Evolutionary conservation across 2,797 vertebrate genomes (phyloP), one percentile per base, ranked within the genome.

Genomic region (Karalla daura): DNA sequence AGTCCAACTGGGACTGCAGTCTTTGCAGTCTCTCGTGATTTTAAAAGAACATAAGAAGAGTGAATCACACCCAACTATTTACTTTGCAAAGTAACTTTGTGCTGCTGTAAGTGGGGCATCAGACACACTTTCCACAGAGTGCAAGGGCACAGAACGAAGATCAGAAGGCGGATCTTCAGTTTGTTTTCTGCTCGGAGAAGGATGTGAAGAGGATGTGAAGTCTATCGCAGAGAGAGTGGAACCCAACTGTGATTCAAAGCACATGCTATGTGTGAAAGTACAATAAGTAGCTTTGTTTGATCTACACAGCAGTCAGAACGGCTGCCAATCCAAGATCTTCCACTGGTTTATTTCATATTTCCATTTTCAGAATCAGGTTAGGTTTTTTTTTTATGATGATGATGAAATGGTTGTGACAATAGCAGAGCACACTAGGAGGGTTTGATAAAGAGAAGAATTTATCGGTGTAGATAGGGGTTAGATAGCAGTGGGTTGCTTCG

Each of bases 161-260:
- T 14, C 10, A 25, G 32, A 62, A 23, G 53, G 41, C 21, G 43
- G 52, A 39, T 7, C 32, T 41, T 33, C 15, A 24, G 9, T 28
- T 32, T 33, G 25, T 54, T 78, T 41, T 64, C 30, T 18, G 36
- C 61, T 70, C 20, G 51, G 47, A 49, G 20, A 21, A 24, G 14
- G 23, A 55, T 60, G 27, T 66, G 43, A 66, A 44, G 32, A 37
- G 27, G 41, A 50, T 55, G 27, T 67, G 43, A 53, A 53, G 27
- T 30, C 12, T 5, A n/a, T 8, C 14, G 21, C 9, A n/a, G n/a
- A 64, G 10, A 14, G 11, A 43, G 18, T 49, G 41, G 27, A 73
- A 53, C 46, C 65, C n/a, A 61, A 18, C 64, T 74, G 69, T 61
- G 79, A 79, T 67, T 23, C 64, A 40, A 62, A 64, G 64, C 44